Conservation (phyloP, 1,140 invertebrate species). For the Calliopsis andreniformis region DNA sequence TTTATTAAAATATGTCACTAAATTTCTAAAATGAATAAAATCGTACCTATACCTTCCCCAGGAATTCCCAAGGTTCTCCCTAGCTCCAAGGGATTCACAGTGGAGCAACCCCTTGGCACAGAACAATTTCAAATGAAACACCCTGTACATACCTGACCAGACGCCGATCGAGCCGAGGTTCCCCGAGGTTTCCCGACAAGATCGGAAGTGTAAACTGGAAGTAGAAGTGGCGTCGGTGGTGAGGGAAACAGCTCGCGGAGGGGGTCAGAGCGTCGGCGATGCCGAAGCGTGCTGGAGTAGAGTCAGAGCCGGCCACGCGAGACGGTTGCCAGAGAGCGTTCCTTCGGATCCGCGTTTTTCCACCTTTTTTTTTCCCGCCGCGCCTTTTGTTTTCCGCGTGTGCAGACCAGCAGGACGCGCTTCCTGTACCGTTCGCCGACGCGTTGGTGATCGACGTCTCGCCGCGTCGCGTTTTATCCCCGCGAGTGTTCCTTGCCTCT, state of each 20-base stretch:
- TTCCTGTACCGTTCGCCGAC: neutral
- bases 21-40: no score
- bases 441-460: conserved; percentile 27
- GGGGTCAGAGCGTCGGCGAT: conserved; percentile 25
- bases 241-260: neutral
- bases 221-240: neutral
- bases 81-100: no score
- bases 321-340: conserved; percentile 26
- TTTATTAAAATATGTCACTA: no score
- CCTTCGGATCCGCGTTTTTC: conserved; percentile 28
- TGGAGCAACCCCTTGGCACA: no score
- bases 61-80: no score
- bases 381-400: conserved; percentile 18
- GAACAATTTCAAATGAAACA: no score
- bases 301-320: conserved; percentile 48
- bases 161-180: conserved; percentile 31
- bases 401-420: neutral
- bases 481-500: conserved; percentile 43
- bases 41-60: no score
- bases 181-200: conserved; percentile 23
- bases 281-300: conserved; percentile 44
- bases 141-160: no score
- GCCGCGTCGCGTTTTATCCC: neutral
- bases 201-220: conserved; percentile 36
- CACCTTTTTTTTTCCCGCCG: conserved; percentile 15